phyloP scores from a whole-genome alignment of 1,140 invertebrate genomes.

The Heliothis subflexa region DNA sequence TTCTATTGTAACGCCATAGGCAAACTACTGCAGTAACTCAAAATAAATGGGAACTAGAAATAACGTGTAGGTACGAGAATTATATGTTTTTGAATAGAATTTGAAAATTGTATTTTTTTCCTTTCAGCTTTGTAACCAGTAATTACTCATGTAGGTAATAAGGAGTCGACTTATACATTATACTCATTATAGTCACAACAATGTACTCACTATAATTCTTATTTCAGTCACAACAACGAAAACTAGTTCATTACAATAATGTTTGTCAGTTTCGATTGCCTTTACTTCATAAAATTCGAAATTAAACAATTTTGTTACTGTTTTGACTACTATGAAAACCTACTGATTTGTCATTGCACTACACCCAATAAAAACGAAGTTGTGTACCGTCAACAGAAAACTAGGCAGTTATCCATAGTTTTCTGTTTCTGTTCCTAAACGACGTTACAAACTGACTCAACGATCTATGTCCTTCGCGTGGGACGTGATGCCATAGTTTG shows the following conservation, averaged over 20 bases:
- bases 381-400: constrained; percentile 5
- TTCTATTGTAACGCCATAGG: background rate
- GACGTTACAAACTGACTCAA: constrained; percentile 7
- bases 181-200: no score
- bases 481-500: constrained; percentile 6
- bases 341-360: background rate
- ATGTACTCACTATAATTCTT: no score
- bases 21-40: background rate
- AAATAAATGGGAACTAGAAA: background rate
- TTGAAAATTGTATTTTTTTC: no score
- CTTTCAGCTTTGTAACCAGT: no score
- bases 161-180: no score
- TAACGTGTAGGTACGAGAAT: background rate
- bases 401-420: constrained; percentile 14
- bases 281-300: no score
- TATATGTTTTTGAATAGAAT: background rate
- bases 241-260: no score
- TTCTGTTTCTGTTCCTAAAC: background rate
- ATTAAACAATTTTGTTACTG: no score
- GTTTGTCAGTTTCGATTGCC: no score
- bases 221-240: no score
- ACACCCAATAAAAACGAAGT: constrained; percentile 13
- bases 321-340: background rate
- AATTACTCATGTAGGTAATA: no score
- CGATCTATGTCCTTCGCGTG: background rate